Conservation (phyloP, 2,113 vertebrate species). For the Cisticola juncidis region DNA sequence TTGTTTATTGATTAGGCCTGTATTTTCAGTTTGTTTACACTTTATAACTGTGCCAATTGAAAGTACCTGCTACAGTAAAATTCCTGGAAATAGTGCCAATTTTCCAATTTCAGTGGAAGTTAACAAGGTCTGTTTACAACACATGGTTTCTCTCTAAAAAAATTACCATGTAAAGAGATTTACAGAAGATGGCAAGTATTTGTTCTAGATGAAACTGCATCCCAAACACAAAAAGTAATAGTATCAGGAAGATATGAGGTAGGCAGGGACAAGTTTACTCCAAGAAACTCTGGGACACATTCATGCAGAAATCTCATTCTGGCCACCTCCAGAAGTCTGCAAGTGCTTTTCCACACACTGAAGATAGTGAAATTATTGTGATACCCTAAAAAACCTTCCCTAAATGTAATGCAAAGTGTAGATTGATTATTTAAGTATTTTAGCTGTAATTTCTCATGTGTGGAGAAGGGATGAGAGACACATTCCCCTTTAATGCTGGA, state of each 20-base stretch:
- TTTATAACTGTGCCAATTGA: not conserved
- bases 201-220: not conserved
- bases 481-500: not conserved
- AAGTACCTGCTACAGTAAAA: not conserved
- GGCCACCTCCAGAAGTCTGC: not conserved
- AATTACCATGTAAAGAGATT: not conserved
- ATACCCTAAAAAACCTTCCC: not conserved
- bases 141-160: not conserved
- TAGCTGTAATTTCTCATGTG: not conserved
- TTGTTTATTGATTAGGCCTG: not conserved
- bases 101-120: not conserved
- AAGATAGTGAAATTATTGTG: not conserved
- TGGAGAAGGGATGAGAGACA: not conserved
- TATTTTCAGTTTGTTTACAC: not conserved
- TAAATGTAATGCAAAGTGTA: not conserved
- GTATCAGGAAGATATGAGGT: not conserved
- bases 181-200: not conserved
- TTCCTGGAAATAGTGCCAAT: not conserved
- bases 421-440: not conserved
- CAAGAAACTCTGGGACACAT: not conserved
- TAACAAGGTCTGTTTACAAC: not conserved
- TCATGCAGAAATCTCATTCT: not conserved
- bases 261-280: not conserved
- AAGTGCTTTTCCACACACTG: not conserved
- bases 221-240: not conserved